phyloP scores from a whole-genome alignment of 2,113 vertebrate genomes.

The Setophaga coronata region DNA sequence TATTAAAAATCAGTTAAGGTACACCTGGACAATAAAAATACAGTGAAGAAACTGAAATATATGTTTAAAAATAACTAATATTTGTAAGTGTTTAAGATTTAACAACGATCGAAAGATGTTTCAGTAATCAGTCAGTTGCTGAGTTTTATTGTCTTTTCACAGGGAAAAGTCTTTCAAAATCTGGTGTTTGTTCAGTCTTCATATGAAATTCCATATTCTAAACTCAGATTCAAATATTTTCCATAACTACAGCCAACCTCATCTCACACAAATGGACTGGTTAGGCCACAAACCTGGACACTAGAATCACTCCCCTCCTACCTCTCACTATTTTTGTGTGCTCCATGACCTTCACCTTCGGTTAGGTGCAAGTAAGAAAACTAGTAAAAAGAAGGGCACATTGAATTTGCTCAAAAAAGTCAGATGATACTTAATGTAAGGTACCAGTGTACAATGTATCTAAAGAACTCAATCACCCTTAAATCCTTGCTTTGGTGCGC shows the following conservation, averaged over 20 bases:
- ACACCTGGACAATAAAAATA: not conserved
- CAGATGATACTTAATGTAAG: not conserved
- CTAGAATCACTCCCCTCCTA: not conserved
- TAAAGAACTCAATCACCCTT: not conserved
- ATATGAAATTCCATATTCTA: not conserved
- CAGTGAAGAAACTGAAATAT: not conserved
- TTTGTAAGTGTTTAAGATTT: not conserved
- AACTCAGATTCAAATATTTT: not conserved
- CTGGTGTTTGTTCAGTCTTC: not conserved
- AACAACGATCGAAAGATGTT: not conserved
- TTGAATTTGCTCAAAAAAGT: not conserved
- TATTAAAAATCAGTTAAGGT: not conserved
- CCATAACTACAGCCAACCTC: not conserved
- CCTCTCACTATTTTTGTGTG: not conserved
- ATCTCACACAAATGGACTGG: not conserved
- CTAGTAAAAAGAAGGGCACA: not conserved
- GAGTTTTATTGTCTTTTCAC: not conserved
- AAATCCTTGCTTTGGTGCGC: not conserved
- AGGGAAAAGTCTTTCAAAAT: not conserved
- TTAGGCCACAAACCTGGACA: not conserved
- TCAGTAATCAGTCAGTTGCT: not conserved
- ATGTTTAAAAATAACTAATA: not conserved
- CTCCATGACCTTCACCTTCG: not conserved
- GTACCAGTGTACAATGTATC: accelerated
- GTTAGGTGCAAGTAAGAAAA: not conserved